Percentiles rank a stretch among this genome's conserved stretches.
phyloP scores from a whole-genome alignment of 1,140 invertebrate species.

The Dufourea novaeangliae region DNA sequence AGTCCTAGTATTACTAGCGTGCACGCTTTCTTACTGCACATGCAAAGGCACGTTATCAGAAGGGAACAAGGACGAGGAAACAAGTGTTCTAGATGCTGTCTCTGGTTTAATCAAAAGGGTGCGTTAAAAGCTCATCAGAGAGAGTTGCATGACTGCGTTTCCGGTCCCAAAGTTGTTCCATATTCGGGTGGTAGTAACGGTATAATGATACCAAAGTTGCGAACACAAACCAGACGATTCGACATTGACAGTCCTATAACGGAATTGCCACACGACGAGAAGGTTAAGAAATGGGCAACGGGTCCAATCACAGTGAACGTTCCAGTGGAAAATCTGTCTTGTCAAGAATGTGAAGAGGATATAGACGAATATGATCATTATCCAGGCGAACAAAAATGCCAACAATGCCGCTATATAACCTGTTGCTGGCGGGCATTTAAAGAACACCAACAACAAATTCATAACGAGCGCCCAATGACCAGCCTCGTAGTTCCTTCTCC shows the following conservation, averaged over 20 bases:
- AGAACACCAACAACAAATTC: constrained; percentile 86
- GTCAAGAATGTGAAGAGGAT: constrained; percentile 87
- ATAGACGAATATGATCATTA: constrained; percentile 86
- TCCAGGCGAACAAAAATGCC: constrained; percentile 86
- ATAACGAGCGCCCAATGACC: constrained; percentile 82
- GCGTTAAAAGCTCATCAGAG: constrained; percentile 77
- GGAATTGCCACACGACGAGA: constrained; percentile 67
- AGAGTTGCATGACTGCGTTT: constrained; percentile 70
- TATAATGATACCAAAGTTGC: constrained; percentile 78
- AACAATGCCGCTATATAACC: constrained; percentile 88
- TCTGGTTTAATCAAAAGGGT: constrained; percentile 88
- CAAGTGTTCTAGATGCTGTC: constrained; percentile 86
- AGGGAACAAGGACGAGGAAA: constrained; percentile 83
- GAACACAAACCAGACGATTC: constrained; percentile 75
- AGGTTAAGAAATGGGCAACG: constrained; percentile 73
- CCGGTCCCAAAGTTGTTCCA: constrained; percentile 74
- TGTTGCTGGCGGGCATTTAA: constrained; percentile 89
- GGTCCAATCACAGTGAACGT: constrained; percentile 74
- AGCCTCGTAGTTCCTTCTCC: constrained; percentile 81
- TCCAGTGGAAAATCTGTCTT: constrained; percentile 75
- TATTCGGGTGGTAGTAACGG: constrained; percentile 71
- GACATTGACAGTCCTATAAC: constrained; percentile 69
- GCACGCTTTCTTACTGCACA: constrained; percentile 76
- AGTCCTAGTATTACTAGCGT: constrained; percentile 71
- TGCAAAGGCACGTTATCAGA: constrained; percentile 79